phyloP scores from a whole-genome alignment of 2,113 vertebrate species.

The Gambusia affinis region DNA sequence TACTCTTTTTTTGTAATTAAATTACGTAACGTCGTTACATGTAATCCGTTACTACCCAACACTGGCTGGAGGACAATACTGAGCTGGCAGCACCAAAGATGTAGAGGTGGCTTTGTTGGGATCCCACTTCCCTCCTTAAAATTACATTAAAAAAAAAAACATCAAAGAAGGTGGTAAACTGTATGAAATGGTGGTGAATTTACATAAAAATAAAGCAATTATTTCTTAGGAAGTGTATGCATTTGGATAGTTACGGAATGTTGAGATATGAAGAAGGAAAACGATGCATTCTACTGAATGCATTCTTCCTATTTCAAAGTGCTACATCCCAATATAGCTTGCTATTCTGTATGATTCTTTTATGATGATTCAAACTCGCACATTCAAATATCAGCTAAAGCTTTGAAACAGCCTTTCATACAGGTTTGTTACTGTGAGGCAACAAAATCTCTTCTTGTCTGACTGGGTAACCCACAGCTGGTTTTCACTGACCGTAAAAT shows the following conservation, averaged over 20 bases:
- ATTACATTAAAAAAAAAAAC: conserved; percentile 8
- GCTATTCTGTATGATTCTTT: background rate
- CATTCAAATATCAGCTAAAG: background rate
- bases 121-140: conserved; percentile 27
- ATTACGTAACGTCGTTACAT: too few species aligned
- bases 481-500: too few species aligned
- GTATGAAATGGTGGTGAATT: conserved; percentile 1
- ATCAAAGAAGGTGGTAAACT: background rate
- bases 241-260: background rate
- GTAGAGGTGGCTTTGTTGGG: conserved; percentile 35
- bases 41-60: too few species aligned
- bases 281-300: background rate
- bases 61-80: conserved; percentile 35
- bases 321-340: background rate
- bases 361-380: conserved; percentile 3
- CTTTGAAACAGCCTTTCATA: background rate
- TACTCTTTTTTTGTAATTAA: too few species aligned
- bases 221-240: background rate
- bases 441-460: background rate
- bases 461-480: too few species aligned
- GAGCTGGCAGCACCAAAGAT: conserved; percentile 31
- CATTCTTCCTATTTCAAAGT: background rate
- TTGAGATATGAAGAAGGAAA: background rate
- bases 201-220: background rate
- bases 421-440: conserved; percentile 16